A percentile compares a stretch with the other conserved stretches of the same genome.
Evolutionary conservation across 2,113 vertebrate genomes (phyloP).

Genomic region (Forbesichthys agassizii): DNA sequence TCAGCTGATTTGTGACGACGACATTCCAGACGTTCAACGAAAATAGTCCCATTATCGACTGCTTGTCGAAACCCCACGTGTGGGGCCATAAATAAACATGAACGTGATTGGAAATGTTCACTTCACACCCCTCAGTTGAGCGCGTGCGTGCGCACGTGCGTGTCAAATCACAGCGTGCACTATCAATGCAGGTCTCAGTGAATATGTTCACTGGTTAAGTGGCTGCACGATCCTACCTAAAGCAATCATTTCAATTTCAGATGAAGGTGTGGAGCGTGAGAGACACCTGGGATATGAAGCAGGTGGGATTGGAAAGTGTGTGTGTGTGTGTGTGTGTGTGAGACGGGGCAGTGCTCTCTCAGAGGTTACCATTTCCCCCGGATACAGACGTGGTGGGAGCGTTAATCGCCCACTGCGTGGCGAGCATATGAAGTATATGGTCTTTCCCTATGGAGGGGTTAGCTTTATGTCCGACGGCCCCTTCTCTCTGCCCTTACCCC

Average conservation of each 20-base stretch:
- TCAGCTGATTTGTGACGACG: conserved; percentile 12
- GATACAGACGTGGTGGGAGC: no score
- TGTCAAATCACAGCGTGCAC: conserved; percentile 37
- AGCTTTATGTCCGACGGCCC: no score
- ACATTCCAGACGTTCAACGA: conserved; percentile 9
- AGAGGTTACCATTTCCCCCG: no score
- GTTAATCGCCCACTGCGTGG: no score
- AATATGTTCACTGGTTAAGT: conserved; percentile 45
- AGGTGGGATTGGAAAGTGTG: conserved; percentile 8
- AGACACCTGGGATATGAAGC: conserved; percentile 31
- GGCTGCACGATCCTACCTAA: conserved; percentile 39
- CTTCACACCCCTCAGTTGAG: conserved; percentile 10
- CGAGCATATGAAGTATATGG: no score
- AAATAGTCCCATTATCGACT: conserved; percentile 24
- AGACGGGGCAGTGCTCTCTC: conserved; percentile 5
- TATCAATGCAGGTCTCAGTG: conserved; percentile 36
- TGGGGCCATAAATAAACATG: conserved; percentile 47
- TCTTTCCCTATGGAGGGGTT: no score
- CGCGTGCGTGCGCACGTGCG: not conserved
- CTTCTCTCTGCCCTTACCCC: not conserved
- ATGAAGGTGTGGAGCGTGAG: conserved; percentile 38
- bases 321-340: not conserved
- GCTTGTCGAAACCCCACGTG: conserved; percentile 23
- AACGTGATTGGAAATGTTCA: conserved; percentile 15
- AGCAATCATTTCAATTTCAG: conserved; percentile 42